A percentile compares a stretch with the other conserved stretches of the same genome.
Conservation (phyloP, 1,140 invertebrate genomes). For the Kradibia gibbosae region DNA sequence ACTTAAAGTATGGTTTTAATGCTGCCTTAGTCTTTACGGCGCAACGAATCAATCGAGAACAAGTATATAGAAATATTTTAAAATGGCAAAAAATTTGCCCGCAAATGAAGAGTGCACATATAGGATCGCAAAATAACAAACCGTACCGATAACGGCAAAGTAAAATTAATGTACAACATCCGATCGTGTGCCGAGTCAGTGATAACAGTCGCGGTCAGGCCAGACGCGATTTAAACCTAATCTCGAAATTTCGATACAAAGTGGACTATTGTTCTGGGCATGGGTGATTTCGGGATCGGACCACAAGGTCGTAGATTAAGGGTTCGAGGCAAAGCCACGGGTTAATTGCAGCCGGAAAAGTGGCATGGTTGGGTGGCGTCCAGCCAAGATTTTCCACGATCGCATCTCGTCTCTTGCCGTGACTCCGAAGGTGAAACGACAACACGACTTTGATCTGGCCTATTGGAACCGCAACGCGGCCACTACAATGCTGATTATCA, state of each 20-base stretch:
- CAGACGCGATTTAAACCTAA: not conserved
- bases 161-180: not conserved
- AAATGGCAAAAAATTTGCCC: no score
- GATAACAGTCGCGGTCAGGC: not conserved
- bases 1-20: no score
- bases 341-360: not conserved
- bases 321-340: not conserved
- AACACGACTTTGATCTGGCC: not conserved
- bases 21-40: no score
- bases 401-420: not conserved
- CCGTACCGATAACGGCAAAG: no score
- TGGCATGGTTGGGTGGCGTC: conserved; percentile 36
- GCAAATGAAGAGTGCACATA: no score
- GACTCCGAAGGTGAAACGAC: not conserved
- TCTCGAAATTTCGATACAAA: not conserved
- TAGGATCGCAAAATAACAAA: no score
- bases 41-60: no score
- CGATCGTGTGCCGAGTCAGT: not conserved
- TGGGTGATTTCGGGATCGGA: not conserved
- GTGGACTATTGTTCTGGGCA: not conserved
- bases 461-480: not conserved
- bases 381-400: conserved; percentile 56
- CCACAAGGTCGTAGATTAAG: not conserved
- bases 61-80: no score
- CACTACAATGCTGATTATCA: no score